Percentiles rank a stretch among this genome's conserved stretches.
Conservation (phyloP, 2,888 invertebrate species). For the Chirona hameri region DNA sequence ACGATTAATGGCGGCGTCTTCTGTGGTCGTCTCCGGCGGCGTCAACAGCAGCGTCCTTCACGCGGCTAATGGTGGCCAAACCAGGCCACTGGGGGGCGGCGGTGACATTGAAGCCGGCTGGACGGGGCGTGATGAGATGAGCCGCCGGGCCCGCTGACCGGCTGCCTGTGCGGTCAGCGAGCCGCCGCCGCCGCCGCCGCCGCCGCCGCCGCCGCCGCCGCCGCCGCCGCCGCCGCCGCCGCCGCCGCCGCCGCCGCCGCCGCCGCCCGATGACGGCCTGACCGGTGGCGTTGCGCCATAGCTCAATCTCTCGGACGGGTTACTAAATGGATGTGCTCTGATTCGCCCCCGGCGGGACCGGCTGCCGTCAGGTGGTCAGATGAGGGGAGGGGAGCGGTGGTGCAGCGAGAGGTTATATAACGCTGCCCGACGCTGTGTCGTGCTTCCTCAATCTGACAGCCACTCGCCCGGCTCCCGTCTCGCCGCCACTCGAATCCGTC, state of each 20-base stretch:
- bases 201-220: too few relatives aligned
- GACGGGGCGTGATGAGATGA: background rate
- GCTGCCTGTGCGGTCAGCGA: background rate
- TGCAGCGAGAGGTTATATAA: background rate
- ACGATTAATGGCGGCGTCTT: too few relatives aligned
- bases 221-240: too few relatives aligned
- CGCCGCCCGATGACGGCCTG: background rate
- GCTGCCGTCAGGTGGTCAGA: background rate
- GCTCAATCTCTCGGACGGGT: background rate
- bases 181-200: too few relatives aligned
- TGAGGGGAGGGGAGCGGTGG: background rate
- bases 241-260: too few relatives aligned
- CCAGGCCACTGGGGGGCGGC: background rate
- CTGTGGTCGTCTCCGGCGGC: too few relatives aligned
- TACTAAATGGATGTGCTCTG: background rate
- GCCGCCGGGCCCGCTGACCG: background rate
- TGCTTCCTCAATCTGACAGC: too few relatives aligned
- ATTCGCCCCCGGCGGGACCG: background rate
- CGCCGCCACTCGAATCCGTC: background rate
- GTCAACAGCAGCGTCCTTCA: too few relatives aligned
- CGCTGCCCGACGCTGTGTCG: too few relatives aligned
- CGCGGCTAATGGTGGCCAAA: too few relatives aligned
- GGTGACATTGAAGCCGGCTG: background rate
- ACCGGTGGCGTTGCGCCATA: background rate
- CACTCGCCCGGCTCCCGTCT: background rate